Conservation (phyloP, 2,888 invertebrate species). For the Neuroscelio doddi region DNA sequence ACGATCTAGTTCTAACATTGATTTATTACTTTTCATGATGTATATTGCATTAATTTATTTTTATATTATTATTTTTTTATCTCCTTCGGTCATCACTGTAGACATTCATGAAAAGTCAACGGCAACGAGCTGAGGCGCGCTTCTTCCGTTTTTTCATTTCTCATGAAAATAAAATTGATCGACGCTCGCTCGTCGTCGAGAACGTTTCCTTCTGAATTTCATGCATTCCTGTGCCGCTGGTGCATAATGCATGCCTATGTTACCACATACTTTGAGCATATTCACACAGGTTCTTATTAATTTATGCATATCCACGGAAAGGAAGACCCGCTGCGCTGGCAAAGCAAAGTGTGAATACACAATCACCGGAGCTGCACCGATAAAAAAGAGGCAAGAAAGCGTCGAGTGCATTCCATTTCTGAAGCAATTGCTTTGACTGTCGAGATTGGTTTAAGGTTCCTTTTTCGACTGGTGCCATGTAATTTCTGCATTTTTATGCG, state of each 20-base stretch:
- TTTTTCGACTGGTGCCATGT: not conserved
- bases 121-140: not conserved
- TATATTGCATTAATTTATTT: slow-evolving; percentile 43
- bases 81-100: slow-evolving; percentile 9
- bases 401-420: not conserved
- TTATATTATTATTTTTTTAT: slow-evolving; percentile 13
- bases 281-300: slow-evolving; percentile 37
- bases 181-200: slow-evolving; percentile 19
- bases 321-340: slow-evolving; percentile 16
- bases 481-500: slow-evolving; percentile 7
- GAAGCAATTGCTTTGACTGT: slow-evolving; percentile 17
- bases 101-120: not conserved
- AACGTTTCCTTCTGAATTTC: slow-evolving; percentile 17
- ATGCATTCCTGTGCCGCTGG: slow-evolving; percentile 22
- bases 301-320: slow-evolving; percentile 37
- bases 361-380: not conserved
- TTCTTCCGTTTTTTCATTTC: not conserved
- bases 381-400: slow-evolving; percentile 14
- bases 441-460: slow-evolving; percentile 23
- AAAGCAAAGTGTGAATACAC: slow-evolving; percentile 1
- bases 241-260: slow-evolving; percentile 43
- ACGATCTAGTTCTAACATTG: slow-evolving; percentile 47
- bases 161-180: slow-evolving; percentile 43
- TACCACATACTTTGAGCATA: slow-evolving; percentile 42
- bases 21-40: slow-evolving; percentile 42